Evolutionary conservation across 2,113 vertebrate genomes (phyloP), one percentile per base, ranked within the genome.

Genomic region (Ovibos moschatus): DNA sequence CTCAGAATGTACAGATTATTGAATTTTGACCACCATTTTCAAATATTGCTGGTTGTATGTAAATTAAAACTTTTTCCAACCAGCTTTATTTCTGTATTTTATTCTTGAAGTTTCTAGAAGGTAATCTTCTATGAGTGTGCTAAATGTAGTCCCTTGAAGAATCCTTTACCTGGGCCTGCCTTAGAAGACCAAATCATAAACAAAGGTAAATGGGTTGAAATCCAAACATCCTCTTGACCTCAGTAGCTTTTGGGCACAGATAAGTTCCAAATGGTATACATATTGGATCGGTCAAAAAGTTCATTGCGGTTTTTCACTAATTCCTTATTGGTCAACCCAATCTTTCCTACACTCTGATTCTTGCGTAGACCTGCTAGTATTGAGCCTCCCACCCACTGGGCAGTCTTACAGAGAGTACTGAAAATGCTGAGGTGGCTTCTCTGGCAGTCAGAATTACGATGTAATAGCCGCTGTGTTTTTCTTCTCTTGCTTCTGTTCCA

Each of bases 391-490:
- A n/a, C 1, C 2, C n/a, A 45, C 4, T 10, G 78, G 0, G 4
- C 17, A 40, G 16, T 25, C 81, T 93, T 94, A 11, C 1, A 67
- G 53, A 14, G 58, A 58, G n/a, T 17, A 13, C 51, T 47, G 19
- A 2, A 51, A 78, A 55, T 58, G 7, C 6, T 7, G 7, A 6
- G 43, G 40, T 8, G 16, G 11, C 62, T 14, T 76, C 25, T 53
- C 36, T 17, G 6, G 23, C 55, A 81, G n/a, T 47, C n/a, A 12
- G 6, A 6, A 43, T 51, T 27, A 58, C 0, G 13, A 3, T 3
- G 7, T 23, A 7, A 15, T 51, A 13, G 28, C 33, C 0, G 0
- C 33, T 6, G 0, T 15, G 10, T n/a, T 67, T 27, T 93, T 12
- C 53, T 60, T 28, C 74, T 64, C n/a, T 30, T 50, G 13, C 21